These are phyloP conservation scores for Daphoenositta chrysoptera DNA, from an alignment of 2,113 vertebrate species.

Conservation along the genomic window DNA sequence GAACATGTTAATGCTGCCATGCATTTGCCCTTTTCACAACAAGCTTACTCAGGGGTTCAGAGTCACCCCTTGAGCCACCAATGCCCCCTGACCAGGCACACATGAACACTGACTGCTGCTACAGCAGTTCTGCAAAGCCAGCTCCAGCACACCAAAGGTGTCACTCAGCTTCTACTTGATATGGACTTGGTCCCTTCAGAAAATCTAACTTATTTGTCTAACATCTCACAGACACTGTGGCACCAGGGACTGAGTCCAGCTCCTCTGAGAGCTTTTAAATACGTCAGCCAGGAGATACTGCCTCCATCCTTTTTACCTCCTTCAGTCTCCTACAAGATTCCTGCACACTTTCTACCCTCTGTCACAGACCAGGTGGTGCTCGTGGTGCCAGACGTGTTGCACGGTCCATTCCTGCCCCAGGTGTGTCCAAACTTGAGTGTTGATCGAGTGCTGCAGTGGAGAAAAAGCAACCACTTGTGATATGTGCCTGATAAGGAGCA, in stretches of 20 bases:
- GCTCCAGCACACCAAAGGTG: neutral
- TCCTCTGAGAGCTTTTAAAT: neutral
- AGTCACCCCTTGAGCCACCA: neutral
- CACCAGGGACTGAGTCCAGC: neutral
- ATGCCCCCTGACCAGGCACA: neutral
- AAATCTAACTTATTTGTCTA: neutral
- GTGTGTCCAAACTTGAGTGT: neutral
- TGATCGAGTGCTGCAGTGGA: neutral
- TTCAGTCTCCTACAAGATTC: neutral
- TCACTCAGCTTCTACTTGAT: neutral
- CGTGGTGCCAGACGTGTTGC: rapidly evolving
- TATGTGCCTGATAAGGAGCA: neutral
- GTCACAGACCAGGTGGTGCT: neutral
- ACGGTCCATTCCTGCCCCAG: neutral
- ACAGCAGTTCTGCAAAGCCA: neutral
- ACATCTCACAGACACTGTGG: neutral
- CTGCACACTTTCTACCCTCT: neutral
- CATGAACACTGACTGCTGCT: neutral
- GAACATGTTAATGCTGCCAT: neutral
- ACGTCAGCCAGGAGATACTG: neutral
- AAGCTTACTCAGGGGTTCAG: neutral
- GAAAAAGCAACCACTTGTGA: neutral
- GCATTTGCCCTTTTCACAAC: neutral
- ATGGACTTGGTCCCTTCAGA: neutral
- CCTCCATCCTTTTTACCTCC: neutral